Evolutionary conservation across 2,113 vertebrate species (phyloP).

Genomic region (Pleuronectes platessa): DNA sequence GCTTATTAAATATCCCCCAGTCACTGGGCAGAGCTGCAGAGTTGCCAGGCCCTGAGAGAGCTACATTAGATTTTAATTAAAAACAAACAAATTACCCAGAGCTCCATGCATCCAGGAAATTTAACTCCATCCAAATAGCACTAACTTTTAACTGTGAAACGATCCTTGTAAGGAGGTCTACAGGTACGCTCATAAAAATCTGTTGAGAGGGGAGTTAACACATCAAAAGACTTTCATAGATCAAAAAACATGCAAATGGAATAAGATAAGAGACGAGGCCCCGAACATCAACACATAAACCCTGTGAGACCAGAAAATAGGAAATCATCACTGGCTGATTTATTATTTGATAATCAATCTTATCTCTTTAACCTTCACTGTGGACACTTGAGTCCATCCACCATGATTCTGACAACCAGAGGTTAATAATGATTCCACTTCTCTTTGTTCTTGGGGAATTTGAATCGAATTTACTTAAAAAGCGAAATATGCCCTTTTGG

Average conservation of each 20-base stretch:
- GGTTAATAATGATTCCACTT: constrained; percentile 52
- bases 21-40: constrained; percentile 73
- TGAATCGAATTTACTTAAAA: constrained; percentile 57
- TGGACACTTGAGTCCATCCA: constrained; percentile 55
- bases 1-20: constrained; percentile 82
- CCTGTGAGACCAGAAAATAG: constrained; percentile 54
- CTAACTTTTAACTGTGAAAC: constrained; percentile 62
- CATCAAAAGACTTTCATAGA: constrained; percentile 40
- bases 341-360: constrained; percentile 74
- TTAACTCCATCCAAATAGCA: constrained; percentile 62
- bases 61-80: constrained; percentile 82
- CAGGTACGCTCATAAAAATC: constrained; percentile 44
- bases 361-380: constrained; percentile 74
- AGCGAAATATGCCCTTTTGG: constrained; percentile 66
- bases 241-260: constrained; percentile 42
- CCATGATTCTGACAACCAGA: constrained; percentile 58
- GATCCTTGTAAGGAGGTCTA: constrained; percentile 42
- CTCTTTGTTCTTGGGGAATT: constrained; percentile 62
- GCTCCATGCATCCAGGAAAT: constrained; percentile 72
- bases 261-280: constrained; percentile 31
- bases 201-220: constrained; percentile 26
- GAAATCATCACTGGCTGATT: constrained; percentile 60
- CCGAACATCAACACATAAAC: constrained; percentile 61
- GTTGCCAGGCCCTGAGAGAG: constrained; percentile 73
- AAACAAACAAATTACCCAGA: constrained; percentile 80